These are phyloP conservation scores for Cataglyphis altisquamis DNA, from an alignment of 2,888 invertebrate species.

Conservation along the genomic window DNA sequence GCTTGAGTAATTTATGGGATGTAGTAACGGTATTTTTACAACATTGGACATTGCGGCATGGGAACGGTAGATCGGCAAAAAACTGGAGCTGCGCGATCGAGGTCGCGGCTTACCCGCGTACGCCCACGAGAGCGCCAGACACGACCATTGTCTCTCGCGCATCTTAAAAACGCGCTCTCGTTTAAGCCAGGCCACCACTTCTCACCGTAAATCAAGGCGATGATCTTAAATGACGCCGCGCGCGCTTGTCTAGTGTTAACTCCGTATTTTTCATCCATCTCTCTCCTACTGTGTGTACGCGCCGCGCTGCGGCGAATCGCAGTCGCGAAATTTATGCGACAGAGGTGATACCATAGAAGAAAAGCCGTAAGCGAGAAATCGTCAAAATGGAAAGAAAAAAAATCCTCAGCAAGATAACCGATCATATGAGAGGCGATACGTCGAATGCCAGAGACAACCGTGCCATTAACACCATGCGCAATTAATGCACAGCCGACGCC, in stretches of 20 bases:
- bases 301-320: conserved; percentile 16
- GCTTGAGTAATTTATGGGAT: conserved; percentile 81
- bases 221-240: conserved; percentile 63
- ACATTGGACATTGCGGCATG: conserved; percentile 80
- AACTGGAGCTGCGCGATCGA: conserved; percentile 80
- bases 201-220: conserved; percentile 81
- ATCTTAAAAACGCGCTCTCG: conserved; percentile 80
- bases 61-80: conserved; percentile 81
- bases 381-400: background rate
- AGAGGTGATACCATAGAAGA: background rate
- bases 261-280: conserved; percentile 46
- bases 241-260: conserved; percentile 49
- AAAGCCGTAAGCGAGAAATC: background rate
- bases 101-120: conserved; percentile 80
- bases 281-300: conserved; percentile 2
- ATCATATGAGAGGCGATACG: conserved; percentile 58
- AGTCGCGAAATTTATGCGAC: background rate
- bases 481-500: conserved; percentile 59
- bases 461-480: conserved; percentile 66
- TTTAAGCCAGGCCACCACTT: conserved; percentile 77
- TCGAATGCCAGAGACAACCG: conserved; percentile 61
- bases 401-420: conserved; percentile 49
- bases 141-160: conserved; percentile 80
- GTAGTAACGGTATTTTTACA: conserved; percentile 80
- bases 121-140: conserved; percentile 74